These are phyloP conservation scores for Tychaedon coryphoeus DNA, from an alignment of 2,113 vertebrate genomes.

Conservation along the genomic window DNA sequence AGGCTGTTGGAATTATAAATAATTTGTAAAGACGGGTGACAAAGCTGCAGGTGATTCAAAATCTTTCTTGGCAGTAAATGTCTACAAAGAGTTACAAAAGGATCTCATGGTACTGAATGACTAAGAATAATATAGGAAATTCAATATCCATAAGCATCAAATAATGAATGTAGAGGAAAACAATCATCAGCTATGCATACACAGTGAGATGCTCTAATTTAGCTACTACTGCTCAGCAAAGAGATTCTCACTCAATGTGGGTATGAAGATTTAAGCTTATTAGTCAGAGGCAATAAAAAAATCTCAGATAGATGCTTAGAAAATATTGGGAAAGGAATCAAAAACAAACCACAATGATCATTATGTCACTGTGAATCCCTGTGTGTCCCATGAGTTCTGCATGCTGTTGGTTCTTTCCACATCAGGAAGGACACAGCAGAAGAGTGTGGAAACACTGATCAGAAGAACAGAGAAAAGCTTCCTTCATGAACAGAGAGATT, in stretches of 20 bases:
- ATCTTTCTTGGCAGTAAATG: neutral
- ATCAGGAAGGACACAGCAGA: neutral
- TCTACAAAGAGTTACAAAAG: neutral
- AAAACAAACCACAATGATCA: neutral
- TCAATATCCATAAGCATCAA: neutral
- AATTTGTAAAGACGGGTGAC: neutral
- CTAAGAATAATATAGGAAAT: neutral
- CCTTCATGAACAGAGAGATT: neutral
- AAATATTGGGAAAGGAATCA: neutral
- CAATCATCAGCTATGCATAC: neutral
- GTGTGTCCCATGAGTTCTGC: neutral
- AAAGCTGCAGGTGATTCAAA: neutral
- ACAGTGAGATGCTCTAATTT: neutral
- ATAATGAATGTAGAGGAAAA: neutral
- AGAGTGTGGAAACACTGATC: neutral
- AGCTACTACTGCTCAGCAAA: neutral
- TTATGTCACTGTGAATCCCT: neutral
- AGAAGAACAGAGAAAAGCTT: neutral
- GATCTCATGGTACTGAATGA: neutral
- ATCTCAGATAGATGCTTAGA: neutral
- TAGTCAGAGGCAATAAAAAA: neutral
- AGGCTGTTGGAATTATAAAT: neutral
- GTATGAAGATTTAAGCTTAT: neutral
- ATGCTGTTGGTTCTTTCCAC: rapidly evolving
- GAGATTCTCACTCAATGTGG: neutral